Evolutionary conservation across 2,113 vertebrate species (phyloP).

Genomic region (Odobenus rosmarus): DNA sequence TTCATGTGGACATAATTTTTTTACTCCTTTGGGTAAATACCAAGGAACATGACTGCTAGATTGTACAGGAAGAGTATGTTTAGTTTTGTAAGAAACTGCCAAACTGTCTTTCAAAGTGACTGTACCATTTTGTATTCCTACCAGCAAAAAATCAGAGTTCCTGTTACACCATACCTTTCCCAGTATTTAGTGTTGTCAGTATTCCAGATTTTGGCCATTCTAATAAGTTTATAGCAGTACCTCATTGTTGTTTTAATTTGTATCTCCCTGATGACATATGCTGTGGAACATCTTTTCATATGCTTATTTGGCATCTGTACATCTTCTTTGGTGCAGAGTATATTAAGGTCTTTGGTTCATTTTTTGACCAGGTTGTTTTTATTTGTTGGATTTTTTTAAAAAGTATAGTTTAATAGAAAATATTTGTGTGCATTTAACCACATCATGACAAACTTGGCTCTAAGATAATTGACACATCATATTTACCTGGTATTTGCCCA

Average conservation of each 20-base stretch:
- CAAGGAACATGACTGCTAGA: neutral
- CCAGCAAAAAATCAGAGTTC: neutral
- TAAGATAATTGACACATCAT: neutral
- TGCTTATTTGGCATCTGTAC: neutral
- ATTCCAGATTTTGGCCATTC: neutral
- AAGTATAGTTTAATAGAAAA: constrained; percentile 2
- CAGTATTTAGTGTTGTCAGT: neutral
- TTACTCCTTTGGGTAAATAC: neutral
- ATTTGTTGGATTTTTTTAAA: neutral
- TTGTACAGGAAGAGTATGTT: neutral
- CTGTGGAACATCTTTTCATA: neutral
- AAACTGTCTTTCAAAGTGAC: neutral
- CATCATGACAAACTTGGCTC: neutral
- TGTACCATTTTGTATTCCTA: neutral
- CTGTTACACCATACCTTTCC: neutral
- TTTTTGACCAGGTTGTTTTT: neutral
- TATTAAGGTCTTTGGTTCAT: neutral
- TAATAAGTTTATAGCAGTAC: neutral
- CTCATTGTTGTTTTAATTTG: neutral
- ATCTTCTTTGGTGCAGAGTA: neutral
- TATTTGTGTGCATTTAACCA: neutral
- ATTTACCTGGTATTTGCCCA: neutral
- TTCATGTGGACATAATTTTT: neutral
- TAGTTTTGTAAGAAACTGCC: neutral
- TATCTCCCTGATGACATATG: neutral